Conservation (phyloP, 2,113 vertebrate species). For the Austrofundulus limnaeus region DNA sequence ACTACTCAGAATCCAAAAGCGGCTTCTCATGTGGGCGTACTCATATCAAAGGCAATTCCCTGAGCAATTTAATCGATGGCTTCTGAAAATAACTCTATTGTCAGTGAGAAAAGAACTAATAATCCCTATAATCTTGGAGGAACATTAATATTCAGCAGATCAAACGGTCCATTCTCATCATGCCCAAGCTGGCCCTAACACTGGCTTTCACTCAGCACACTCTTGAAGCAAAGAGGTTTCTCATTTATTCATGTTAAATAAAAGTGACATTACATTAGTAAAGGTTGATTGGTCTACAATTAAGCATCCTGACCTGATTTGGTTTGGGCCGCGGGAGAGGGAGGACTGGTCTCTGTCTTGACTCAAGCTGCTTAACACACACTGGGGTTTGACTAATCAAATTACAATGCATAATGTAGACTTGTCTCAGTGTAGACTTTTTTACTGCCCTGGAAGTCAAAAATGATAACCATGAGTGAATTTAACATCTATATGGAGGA, state of each 20-base stretch:
- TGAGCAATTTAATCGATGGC: conserved; percentile 79
- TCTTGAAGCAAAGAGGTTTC: conserved; percentile 79
- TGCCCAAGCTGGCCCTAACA: conserved; percentile 62
- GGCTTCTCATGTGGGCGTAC: conserved; percentile 56
- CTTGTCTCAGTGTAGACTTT: conserved; percentile 14
- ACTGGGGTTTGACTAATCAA: conserved; percentile 61
- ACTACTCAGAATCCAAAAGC: conserved; percentile 40
- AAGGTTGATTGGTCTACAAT: conserved; percentile 84
- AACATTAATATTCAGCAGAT: conserved; percentile 84
- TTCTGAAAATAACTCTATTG: conserved; percentile 81
- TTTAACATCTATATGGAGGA: conserved; percentile 20
- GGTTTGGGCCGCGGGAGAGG: conserved; percentile 57
- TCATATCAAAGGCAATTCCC: conserved; percentile 74
- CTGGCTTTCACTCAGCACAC: conserved; percentile 60
- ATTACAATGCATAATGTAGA: conserved; percentile 41
- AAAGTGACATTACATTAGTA: conserved; percentile 80
- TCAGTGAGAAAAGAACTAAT: conserved; percentile 78
- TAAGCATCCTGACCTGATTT: conserved; percentile 82
- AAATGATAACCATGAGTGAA: conserved; percentile 16
- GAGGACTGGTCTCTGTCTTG: conserved; percentile 44
- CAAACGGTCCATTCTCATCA: conserved; percentile 79
- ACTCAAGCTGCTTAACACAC: conserved; percentile 59
- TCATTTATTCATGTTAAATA: conserved; percentile 83
- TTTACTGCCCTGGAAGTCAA: conserved; percentile 33
- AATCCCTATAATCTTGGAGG: conserved; percentile 83